Percentiles rank a stretch among this genome's conserved stretches.
phyloP scores from a whole-genome alignment of 2,888 invertebrate genomes.

The Perdita meconis region DNA sequence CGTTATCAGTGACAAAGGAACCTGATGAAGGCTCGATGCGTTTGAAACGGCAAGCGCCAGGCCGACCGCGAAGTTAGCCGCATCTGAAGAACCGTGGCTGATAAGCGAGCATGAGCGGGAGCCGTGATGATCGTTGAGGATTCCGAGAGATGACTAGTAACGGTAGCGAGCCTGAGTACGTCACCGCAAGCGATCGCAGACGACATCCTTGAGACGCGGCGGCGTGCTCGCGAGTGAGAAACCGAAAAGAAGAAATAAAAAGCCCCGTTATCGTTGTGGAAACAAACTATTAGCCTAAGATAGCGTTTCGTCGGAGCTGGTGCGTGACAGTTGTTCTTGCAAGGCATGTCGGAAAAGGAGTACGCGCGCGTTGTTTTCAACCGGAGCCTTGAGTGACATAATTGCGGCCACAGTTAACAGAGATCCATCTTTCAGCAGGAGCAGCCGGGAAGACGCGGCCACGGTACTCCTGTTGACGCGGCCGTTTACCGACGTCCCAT shows the following conservation, averaged over 20 bases:
- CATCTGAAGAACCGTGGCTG: neutral
- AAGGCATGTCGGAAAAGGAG: conserved; percentile 60
- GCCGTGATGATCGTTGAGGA: conserved; percentile 13
- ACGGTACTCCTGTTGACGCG: neutral
- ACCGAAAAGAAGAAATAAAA: conserved; percentile 43
- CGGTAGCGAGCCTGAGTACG: conserved; percentile 28
- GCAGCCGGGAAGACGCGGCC: neutral
- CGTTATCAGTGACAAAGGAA: neutral
- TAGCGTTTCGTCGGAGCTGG: conserved; percentile 64
- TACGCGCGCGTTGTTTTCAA: conserved; percentile 12
- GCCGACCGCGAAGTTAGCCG: too few species aligned
- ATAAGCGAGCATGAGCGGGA: conserved; percentile 21
- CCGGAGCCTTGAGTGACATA: conserved; percentile 14
- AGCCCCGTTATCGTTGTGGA: conserved; percentile 79
- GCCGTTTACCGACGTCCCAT: neutral
- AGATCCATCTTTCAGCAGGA: neutral
- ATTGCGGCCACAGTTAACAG: too few species aligned
- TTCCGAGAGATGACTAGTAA: conserved; percentile 22
- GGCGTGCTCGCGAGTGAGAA: conserved; percentile 12
- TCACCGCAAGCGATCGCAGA: conserved; percentile 20
- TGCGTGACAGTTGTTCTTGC: conserved; percentile 67
- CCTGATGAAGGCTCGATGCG: too few species aligned
- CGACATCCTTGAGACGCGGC: conserved; percentile 52
- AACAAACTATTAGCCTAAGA: conserved; percentile 82
- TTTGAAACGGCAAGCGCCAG: too few species aligned